Conservation (phyloP, 2,113 vertebrate species). For the Larimichthys crocea region DNA sequence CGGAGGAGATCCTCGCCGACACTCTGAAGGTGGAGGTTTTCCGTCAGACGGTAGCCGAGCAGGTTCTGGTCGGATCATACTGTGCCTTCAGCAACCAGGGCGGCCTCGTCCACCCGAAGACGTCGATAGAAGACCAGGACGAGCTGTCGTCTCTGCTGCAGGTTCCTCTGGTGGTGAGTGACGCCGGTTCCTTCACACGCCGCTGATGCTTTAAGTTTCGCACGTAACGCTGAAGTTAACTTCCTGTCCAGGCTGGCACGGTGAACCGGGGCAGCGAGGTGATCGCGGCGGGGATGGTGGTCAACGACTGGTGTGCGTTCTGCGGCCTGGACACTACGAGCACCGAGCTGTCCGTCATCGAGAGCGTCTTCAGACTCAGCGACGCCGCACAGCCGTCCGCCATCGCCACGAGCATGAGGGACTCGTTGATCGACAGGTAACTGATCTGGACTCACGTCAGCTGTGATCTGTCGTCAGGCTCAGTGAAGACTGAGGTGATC, state of each 20-base stretch:
- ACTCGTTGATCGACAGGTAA: constrained; percentile 97
- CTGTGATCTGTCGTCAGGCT: no score
- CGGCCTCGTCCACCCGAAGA: constrained; percentile 96
- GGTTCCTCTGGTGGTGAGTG: constrained; percentile 96
- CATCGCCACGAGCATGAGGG: constrained; percentile 96
- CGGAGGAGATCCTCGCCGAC: constrained; percentile 97
- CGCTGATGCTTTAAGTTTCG: not conserved
- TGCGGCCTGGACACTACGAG: constrained; percentile 98
- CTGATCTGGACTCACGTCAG: no score
- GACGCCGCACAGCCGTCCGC: constrained; percentile 91
- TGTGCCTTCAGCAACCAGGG: constrained; percentile 97
- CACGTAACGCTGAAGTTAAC: not conserved
- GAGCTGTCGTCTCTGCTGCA: constrained; percentile 96
- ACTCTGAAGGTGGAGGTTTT: constrained; percentile 98
- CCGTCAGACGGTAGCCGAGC: constrained; percentile 96
- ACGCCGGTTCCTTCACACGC: no score
- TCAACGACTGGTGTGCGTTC: constrained; percentile 98
- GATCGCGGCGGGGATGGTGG: constrained; percentile 96
- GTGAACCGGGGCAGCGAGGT: constrained; percentile 98
- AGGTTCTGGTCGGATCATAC: constrained; percentile 97
- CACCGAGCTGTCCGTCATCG: constrained; percentile 96
- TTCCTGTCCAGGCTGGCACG: constrained; percentile 89
- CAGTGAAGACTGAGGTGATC: no score
- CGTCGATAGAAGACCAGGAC: constrained; percentile 96
- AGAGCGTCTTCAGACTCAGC: constrained; percentile 94